These are phyloP conservation scores for Chionoecetes opilio DNA, from an alignment of 1,140 invertebrate genomes.

Conservation along the genomic window DNA sequence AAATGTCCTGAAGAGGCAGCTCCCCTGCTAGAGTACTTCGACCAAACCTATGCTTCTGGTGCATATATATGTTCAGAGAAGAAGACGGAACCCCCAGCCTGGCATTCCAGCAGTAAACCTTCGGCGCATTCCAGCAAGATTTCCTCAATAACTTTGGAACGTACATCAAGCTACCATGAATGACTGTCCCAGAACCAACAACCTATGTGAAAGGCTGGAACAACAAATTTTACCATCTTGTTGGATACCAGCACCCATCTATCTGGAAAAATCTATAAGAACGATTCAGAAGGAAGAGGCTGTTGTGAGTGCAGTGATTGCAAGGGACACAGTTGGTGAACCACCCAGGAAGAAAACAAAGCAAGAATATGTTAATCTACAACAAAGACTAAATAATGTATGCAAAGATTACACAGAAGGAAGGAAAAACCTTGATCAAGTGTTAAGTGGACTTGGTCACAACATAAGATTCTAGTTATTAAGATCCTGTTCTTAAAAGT, in stretches of 20 bases:
- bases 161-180: slow-evolving; percentile 59
- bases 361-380: slow-evolving; percentile 45
- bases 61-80: slow-evolving; percentile 55
- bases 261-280: no score
- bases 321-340: no score
- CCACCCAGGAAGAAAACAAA: no score
- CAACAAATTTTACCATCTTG: no score
- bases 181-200: slow-evolving; percentile 22
- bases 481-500: slow-evolving; percentile 32
- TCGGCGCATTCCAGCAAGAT: slow-evolving; percentile 39
- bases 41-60: slow-evolving; percentile 56
- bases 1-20: slow-evolving; percentile 44
- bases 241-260: no score
- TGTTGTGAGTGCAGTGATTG: no score
- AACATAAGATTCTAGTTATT: slow-evolving; percentile 51
- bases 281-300: no score
- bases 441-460: slow-evolving; percentile 44
- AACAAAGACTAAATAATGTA: slow-evolving; percentile 34
- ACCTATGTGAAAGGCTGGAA: slow-evolving; percentile 46
- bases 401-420: not conserved
- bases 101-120: slow-evolving; percentile 48
- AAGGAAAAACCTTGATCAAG: no score
- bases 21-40: slow-evolving; percentile 45
- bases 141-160: slow-evolving; percentile 41
- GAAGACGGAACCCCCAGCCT: slow-evolving; percentile 40